Percentiles rank a stretch among this genome's conserved stretches.
Evolutionary conservation across 2,888 invertebrate species (phyloP).

Genomic region (Chrysomela aeneicollis): DNA sequence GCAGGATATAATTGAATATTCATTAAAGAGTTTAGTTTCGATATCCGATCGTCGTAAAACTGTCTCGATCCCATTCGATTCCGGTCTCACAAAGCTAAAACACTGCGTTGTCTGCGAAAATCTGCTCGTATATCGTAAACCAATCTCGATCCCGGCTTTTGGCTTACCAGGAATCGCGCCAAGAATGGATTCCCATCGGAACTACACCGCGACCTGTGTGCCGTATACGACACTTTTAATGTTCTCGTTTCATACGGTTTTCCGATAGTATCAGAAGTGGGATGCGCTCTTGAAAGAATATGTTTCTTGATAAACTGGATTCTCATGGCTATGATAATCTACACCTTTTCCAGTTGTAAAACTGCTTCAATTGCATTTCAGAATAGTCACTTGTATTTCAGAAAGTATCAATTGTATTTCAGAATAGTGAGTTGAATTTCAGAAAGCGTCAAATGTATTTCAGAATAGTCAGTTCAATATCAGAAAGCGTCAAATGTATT

Average conservation of each 20-base stretch:
- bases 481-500: too few species aligned
- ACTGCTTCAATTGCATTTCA: too few species aligned
- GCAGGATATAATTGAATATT: constrained; percentile 44
- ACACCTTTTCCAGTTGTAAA: too few species aligned
- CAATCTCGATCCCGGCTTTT: constrained; percentile 61
- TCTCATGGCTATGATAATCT: too few species aligned
- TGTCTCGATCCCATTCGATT: constrained; percentile 57
- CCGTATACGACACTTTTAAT: constrained; percentile 41
- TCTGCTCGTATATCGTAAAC: constrained; percentile 56
- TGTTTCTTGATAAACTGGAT: too few species aligned
- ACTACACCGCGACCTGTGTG: constrained; percentile 38
- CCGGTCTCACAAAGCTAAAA: constrained; percentile 51
- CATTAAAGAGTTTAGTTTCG: constrained; percentile 49
- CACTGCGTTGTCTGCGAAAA: constrained; percentile 58
- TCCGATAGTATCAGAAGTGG: constrained; percentile 25
- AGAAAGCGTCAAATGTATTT: too few species aligned
- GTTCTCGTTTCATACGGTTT: constrained; percentile 33
- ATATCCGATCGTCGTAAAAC: constrained; percentile 60
- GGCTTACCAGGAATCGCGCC: constrained; percentile 62
- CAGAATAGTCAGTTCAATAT: too few species aligned
- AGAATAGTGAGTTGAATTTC: too few species aligned
- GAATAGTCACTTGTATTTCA: too few species aligned
- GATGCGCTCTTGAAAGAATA: not conserved
- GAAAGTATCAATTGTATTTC: too few species aligned
- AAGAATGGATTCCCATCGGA: constrained; percentile 43